phyloP scores from a whole-genome alignment of 2,113 vertebrate species.

The Egretta garzetta region DNA sequence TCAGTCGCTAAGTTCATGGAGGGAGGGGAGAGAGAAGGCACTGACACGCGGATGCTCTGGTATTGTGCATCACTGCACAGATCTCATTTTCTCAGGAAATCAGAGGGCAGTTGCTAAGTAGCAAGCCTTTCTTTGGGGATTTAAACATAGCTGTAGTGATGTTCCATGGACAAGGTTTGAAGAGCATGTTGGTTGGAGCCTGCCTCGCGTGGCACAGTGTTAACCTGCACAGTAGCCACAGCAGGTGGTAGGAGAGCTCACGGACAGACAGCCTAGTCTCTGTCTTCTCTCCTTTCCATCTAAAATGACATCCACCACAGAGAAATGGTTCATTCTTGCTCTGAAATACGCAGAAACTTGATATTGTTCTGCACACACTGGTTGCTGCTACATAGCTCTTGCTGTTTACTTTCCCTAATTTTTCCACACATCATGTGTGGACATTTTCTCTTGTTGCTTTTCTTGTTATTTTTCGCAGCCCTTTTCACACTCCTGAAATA shows the following conservation, averaged over 20 bases:
- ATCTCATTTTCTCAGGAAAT: background rate
- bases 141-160: background rate
- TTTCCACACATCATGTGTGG: background rate
- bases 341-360: background rate
- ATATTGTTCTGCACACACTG: background rate
- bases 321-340: background rate
- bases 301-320: background rate
- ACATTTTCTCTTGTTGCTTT: background rate
- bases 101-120: background rate
- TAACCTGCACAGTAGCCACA: background rate
- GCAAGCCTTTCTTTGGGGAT: background rate
- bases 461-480: background rate
- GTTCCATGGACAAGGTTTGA: background rate
- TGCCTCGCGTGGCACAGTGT: background rate
- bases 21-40: background rate
- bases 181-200: rapidly evolving
- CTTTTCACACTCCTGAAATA: background rate
- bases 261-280: background rate
- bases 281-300: background rate
- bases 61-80: background rate
- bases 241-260: rapidly evolving
- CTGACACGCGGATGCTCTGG: background rate
- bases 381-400: background rate
- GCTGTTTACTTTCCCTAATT: background rate
- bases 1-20: background rate